A percentile compares a stretch with the other conserved stretches of the same genome.
These are phyloP conservation scores for Dallia pectoralis DNA, from an alignment of 2,797 vertebrate species.

Conservation along the genomic window DNA sequence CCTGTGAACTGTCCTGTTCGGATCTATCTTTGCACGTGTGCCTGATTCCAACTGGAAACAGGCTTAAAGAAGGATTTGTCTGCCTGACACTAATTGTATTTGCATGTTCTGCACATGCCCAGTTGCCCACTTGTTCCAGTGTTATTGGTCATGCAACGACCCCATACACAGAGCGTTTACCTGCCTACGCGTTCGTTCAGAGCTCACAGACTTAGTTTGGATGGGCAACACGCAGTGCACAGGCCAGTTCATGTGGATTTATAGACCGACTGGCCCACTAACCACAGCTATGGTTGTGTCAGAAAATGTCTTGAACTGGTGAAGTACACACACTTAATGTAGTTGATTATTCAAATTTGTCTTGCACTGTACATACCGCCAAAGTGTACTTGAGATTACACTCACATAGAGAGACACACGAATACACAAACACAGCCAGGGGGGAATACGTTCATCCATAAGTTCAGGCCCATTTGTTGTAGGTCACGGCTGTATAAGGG, in stretches of 20 bases:
- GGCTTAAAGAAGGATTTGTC: slow-evolving; percentile 89
- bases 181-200: slow-evolving; percentile 37
- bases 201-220: slow-evolving; percentile 41
- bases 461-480: background rate
- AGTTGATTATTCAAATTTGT: background rate
- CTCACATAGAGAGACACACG: no score
- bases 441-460: background rate
- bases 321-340: background rate
- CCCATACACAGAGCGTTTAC: slow-evolving; percentile 46
- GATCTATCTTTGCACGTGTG: slow-evolving; percentile 90
- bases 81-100: slow-evolving; percentile 89
- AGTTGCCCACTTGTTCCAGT: slow-evolving; percentile 73
- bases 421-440: no score
- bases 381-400: no score
- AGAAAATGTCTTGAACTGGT: background rate
- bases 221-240: slow-evolving; percentile 61
- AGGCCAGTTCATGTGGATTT: slow-evolving; percentile 35
- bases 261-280: background rate
- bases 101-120: slow-evolving; percentile 83
- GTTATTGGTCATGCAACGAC: slow-evolving; percentile 60
- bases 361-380: no score
- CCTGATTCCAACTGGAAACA: slow-evolving; percentile 86
- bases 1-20: slow-evolving; percentile 69
- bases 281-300: background rate
- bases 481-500: background rate